phyloP scores from a whole-genome alignment of 2,113 vertebrate species.

The Heterocephalus glaber region DNA sequence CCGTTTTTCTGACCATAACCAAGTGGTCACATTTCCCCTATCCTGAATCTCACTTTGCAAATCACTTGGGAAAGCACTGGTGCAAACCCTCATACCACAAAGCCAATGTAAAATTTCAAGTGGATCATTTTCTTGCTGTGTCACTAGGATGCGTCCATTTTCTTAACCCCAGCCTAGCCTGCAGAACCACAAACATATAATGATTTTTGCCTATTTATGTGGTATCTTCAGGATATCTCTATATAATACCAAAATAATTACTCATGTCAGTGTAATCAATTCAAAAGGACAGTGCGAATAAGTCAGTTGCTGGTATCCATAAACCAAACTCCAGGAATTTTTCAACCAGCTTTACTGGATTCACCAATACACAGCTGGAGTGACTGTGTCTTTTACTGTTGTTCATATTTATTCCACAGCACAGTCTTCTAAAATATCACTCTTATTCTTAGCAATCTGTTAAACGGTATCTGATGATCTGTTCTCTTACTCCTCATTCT shows the following conservation, averaged over 20 bases:
- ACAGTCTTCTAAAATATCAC: neutral
- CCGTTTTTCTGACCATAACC: neutral
- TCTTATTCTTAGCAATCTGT: neutral
- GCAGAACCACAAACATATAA: neutral
- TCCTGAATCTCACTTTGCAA: neutral
- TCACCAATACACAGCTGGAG: neutral
- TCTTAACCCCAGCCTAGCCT: neutral
- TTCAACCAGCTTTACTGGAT: neutral
- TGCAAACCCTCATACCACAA: neutral
- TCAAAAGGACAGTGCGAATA: neutral
- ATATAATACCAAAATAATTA: neutral
- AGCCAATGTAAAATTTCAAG: neutral
- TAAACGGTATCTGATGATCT: slow-evolving; percentile 41
- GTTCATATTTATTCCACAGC: neutral
- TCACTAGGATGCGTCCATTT: neutral
- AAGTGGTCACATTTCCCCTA: neutral
- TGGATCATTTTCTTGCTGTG: neutral
- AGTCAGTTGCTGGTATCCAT: neutral
- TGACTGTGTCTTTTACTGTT: neutral
- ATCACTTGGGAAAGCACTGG: neutral
- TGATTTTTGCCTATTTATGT: neutral
- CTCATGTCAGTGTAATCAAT: neutral
- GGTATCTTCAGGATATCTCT: neutral
- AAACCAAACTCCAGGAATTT: neutral
- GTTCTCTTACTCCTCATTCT: neutral